These are phyloP conservation scores for Microplitis mediator DNA, from an alignment of 1,140 invertebrate genomes.

Conservation along the genomic window DNA sequence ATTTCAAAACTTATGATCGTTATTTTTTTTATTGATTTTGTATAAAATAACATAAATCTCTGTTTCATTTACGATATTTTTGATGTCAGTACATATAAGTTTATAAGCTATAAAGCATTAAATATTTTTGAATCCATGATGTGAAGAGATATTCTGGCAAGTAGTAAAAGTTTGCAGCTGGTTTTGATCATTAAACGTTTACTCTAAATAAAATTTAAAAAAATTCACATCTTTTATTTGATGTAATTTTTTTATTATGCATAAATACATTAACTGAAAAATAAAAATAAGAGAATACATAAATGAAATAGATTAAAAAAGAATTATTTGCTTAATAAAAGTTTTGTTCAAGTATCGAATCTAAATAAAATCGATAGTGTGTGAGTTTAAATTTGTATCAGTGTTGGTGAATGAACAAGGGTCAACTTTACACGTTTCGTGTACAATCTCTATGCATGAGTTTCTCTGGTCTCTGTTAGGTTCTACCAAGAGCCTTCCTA, in stretches of 20 bases:
- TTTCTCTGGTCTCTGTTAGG: constrained; percentile 39
- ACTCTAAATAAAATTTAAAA: not conserved
- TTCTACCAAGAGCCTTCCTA: constrained; percentile 47
- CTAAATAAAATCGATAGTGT: not conserved
- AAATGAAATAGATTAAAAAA: not conserved
- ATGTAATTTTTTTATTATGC: too few relatives aligned
- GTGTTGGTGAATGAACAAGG: constrained; percentile 25
- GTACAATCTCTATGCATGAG: constrained; percentile 61
- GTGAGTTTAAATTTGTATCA: constrained; percentile 6
- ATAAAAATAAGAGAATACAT: not conserved
- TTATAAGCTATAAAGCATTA: too few relatives aligned
- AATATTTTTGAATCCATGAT: too few relatives aligned
- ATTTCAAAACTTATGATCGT: too few relatives aligned
- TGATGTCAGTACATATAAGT: too few relatives aligned
- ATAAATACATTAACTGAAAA: not conserved
- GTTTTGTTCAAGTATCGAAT: not conserved
- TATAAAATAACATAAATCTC: too few relatives aligned
- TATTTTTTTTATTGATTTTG: too few relatives aligned
- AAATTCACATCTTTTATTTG: not conserved
- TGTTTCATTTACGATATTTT: too few relatives aligned
- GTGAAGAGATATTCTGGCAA: too few relatives aligned
- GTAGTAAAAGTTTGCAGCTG: too few relatives aligned
- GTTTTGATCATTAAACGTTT: too few relatives aligned
- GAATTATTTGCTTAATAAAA: not conserved
- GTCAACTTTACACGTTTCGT: constrained; percentile 51